These are phyloP conservation scores for Kobus ellipsiprymnus DNA, from an alignment of 2,113 vertebrate species.

Conservation along the genomic window DNA sequence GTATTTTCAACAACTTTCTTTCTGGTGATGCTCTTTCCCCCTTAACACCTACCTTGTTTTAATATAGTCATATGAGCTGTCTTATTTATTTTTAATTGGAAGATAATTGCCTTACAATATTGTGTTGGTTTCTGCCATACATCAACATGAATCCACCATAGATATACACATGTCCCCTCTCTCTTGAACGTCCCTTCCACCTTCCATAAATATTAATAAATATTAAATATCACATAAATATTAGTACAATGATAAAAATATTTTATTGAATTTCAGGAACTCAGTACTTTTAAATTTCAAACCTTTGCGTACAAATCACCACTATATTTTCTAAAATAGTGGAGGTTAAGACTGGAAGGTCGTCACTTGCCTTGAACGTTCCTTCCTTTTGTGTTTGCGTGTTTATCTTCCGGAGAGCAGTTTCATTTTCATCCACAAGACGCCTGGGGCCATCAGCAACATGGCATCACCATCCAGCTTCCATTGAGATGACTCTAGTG, in stretches of 20 bases:
- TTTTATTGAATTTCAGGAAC: slow-evolving; percentile 63
- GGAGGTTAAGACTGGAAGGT: not conserved
- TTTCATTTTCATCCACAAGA: not conserved
- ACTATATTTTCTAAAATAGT: not conserved
- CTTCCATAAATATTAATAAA: not conserved
- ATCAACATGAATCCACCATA: not conserved
- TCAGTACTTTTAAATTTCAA: slow-evolving; percentile 47
- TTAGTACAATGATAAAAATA: slow-evolving; percentile 36
- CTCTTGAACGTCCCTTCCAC: not conserved
- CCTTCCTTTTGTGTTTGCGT: not conserved
- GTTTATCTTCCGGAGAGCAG: not conserved
- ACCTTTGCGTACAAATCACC: slow-evolving; percentile 40
- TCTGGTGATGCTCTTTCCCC: no score
- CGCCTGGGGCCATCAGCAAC: not conserved
- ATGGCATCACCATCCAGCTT: not conserved
- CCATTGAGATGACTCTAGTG: not conserved
- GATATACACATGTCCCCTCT: not conserved
- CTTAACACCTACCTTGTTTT: no score
- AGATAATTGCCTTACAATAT: not conserved
- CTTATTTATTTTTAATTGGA: no score
- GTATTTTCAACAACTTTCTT: no score
- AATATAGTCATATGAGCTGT: no score
- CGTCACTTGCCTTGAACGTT: not conserved
- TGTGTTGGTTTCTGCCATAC: not conserved
- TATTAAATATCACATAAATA: not conserved